Evolutionary conservation across 2,113 vertebrate species (phyloP).

Genomic region (Engraulis encrasicolus): DNA sequence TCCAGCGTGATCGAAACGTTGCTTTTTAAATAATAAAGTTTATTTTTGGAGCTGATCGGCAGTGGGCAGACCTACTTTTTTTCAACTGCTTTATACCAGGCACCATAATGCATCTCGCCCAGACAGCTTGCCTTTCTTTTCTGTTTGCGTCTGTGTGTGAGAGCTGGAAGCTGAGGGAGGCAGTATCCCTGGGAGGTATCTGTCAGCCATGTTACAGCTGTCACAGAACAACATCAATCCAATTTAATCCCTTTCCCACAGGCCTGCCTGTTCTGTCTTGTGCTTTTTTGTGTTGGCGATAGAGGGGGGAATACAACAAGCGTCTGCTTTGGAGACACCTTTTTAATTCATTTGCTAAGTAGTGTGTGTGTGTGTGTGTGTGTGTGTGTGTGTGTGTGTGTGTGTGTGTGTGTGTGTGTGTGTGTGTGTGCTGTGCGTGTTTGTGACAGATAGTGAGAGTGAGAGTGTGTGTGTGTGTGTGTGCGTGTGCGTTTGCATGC

Average conservation of each 20-base stretch:
- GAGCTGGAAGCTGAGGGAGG: neutral
- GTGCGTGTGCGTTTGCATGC: too few relatives aligned
- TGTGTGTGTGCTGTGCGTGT: neutral
- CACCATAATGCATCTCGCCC: slow-evolving; percentile 24
- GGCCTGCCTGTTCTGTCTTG: neutral
- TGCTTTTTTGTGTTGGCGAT: slow-evolving; percentile 14
- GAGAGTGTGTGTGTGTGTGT: too few relatives aligned
- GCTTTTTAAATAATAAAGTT: too few relatives aligned
- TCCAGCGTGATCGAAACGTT: too few relatives aligned
- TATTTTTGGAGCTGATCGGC: too few relatives aligned
- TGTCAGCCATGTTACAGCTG: slow-evolving; percentile 28
- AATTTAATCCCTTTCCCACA: slow-evolving; percentile 15
- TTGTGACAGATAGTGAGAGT: too few relatives aligned
- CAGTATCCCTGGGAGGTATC: slow-evolving; percentile 29
- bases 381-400: too few relatives aligned
- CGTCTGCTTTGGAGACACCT: neutral
- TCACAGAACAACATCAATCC: slow-evolving; percentile 18
- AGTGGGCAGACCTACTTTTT: slow-evolving; percentile 33
- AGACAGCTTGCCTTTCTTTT: slow-evolving; percentile 19
- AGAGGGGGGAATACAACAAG: slow-evolving; percentile 9
- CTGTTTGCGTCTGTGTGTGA: too few relatives aligned
- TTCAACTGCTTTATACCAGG: slow-evolving; percentile 11
- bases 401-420: neutral
- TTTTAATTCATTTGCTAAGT: neutral
- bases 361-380: too few relatives aligned